Evolutionary conservation across 2,113 vertebrate species (phyloP), one percentile per base, ranked within the genome.

Genomic region (Dromas ardeola): DNA sequence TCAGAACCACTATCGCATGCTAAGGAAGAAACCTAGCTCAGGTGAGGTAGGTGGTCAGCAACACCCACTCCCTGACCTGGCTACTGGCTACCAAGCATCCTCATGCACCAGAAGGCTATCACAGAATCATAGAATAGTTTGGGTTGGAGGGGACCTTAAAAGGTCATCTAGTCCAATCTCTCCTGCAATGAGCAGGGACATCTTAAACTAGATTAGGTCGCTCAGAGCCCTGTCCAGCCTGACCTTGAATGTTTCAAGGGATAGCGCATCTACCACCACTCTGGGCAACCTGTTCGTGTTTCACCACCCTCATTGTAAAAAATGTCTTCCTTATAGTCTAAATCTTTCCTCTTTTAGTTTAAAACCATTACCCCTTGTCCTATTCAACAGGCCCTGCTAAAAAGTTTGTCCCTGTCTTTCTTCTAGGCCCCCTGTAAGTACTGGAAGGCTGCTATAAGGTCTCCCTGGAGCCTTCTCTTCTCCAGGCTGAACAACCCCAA

Each of bases 61-160:
- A 22, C 23, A 40, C 5, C 16, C 2, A 2, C 9, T 26, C 40
- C 29, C 27, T 1, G 1, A 19, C 15, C 5, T 1, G 0, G 40
- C 29, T 69, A 36, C 5, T 1, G 0, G 40, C 29, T 69, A 36
- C 29, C 1, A 3, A 8, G 61, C 0, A 0, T 43, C 22, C 66
- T 53, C 42, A 25, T 3, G 2, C 62, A 50, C 19, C 67, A 23
- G 13, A 6, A 6, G 15, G 36, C 56, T 13, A 10, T 16, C 17
- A 62, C 11, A 18, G 15, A 62, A 26, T 27, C 25, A 25, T 38
- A 19, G 36, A 62, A 62, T 8, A 40, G 25, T 40, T 38, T 27
- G 11, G 15, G 61, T 40, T 62, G 25, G 36, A 40, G 26, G 36
- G 25, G 61, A 62, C 11, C 36, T 62, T 62, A 62, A 62, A 62